Evolutionary conservation across 2,888 invertebrate species (phyloP), one percentile per base, ranked within the genome.

Genomic region (Rhagonycha fulva): DNA sequence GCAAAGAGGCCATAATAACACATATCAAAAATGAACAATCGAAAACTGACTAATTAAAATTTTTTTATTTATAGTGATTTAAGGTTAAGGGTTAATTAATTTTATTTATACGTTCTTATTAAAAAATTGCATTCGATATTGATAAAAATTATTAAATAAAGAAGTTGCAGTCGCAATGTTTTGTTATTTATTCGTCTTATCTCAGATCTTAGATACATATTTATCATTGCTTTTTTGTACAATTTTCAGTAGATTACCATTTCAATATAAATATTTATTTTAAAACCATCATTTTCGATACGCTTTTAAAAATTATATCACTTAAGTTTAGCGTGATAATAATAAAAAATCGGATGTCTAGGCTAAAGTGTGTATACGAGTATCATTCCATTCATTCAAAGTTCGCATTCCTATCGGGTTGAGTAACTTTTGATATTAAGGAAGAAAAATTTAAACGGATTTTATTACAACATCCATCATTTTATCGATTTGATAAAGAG

Each of bases 1-100:
- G 82, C 71, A 72, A 82, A 11, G 83, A 85, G 4, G 86, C 85
- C n/a, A 78, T 83, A 9, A 84, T 86, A 68, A 82, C 81, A 11
- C 81, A 86, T 79, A 84, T 82, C 75, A 82, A 82, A 76, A 74
- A 79, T 68, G 24, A 24, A 24, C 63, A 23, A 24, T 7, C n/a
- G 3, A 24, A 66, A 66, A 24, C 26, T 66, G 23, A 24, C 24
- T 66, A 24, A 24, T 23, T 26, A 4, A 66, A 66, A 66, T n/a
- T 66, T 14, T n/a, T 9, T 66, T 66, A 26, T 66, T 66, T 66
- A 47, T 62, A 62, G 12, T 66, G n/a, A 66, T 12, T 66, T 66
- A 66, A 24, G 63, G 63, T 66, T 66, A 23, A 24, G 63, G 47
- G 28, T 10, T 66, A 71, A 61, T 28, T 9, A 14, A 26, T 68